Evolutionary conservation across 2,797 vertebrate species (phyloP).

Genomic region (Cheirogaleus major): DNA sequence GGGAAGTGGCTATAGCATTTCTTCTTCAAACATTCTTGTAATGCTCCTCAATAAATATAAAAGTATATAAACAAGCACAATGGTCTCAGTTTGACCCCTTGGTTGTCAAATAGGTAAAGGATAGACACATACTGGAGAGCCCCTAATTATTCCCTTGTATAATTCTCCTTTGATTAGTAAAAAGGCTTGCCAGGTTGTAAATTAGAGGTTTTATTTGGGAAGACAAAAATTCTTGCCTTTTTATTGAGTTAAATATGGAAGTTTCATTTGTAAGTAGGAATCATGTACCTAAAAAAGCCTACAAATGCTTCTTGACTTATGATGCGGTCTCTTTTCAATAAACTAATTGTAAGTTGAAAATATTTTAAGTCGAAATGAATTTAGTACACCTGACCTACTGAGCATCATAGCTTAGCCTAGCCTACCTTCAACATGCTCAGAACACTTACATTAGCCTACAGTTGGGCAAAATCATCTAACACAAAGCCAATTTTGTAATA

Average conservation of each 20-base stretch:
- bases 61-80: neutral
- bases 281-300: neutral
- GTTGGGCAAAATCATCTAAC: neutral
- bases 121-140: neutral
- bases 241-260: slow-evolving; percentile 53
- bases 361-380: neutral
- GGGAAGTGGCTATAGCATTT: neutral
- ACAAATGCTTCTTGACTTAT: neutral
- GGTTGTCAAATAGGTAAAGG: neutral
- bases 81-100: neutral
- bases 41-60: neutral
- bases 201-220: slow-evolving; percentile 31
- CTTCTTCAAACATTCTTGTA: neutral
- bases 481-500: neutral
- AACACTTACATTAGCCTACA: neutral
- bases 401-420: neutral
- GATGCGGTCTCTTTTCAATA: neutral
- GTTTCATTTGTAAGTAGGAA: neutral
- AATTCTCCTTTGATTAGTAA: neutral
- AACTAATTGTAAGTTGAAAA: neutral
- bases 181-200: neutral
- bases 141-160: neutral
- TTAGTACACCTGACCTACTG: neutral
- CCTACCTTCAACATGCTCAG: neutral
- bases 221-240: neutral